A percentile compares a stretch with the other conserved stretches of the same genome.
These are phyloP conservation scores for Hemiscyllium ocellatum DNA, from an alignment of 2,113 vertebrate genomes.

Conservation along the genomic window DNA sequence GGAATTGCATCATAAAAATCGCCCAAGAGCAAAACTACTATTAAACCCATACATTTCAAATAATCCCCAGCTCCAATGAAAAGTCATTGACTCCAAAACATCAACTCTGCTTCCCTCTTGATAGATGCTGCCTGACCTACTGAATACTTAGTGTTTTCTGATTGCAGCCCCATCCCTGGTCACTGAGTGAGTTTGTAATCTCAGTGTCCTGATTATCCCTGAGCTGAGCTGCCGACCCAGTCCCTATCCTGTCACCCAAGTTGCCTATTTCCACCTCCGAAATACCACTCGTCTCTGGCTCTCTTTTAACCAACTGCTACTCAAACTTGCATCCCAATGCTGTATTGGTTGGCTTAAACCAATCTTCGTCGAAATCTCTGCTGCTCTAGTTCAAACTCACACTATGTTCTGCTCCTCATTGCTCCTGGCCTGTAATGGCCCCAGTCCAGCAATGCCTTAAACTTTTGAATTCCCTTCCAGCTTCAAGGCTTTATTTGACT, in stretches of 20 bases:
- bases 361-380: not conserved
- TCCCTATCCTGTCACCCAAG: not conserved
- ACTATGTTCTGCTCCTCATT: not conserved
- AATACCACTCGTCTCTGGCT: not conserved
- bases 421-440: not conserved
- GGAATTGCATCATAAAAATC: not conserved
- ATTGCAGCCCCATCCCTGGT: not conserved
- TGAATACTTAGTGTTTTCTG: no score
- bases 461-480: not conserved
- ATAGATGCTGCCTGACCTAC: no score
- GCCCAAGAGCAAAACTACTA: not conserved
- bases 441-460: not conserved
- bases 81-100: no score
- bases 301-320: not conserved
- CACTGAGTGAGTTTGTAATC: not conserved
- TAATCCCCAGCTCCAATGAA: no score
- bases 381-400: not conserved
- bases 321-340: not conserved
- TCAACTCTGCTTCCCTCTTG: no score
- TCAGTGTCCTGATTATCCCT: not conserved
- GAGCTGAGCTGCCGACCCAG: not conserved
- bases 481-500: not conserved
- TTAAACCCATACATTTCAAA: no score
- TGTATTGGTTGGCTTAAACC: no score
- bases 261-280: not conserved